Evolutionary conservation across 1,140 invertebrate species (phyloP).

Genomic region (Drosophila teissieri): DNA sequence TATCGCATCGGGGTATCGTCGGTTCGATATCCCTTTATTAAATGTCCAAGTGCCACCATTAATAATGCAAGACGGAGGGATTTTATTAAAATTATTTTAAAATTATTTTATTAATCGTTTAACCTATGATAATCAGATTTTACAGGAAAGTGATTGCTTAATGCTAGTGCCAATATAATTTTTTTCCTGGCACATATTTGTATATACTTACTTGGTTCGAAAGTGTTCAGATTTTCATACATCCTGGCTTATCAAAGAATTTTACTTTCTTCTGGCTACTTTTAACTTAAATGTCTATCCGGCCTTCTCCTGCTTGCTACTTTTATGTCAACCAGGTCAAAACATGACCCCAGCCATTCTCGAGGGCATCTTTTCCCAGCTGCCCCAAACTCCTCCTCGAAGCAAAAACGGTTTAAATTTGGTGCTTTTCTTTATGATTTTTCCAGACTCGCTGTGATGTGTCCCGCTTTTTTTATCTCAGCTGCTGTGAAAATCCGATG

Average conservation of each 20-base stretch:
- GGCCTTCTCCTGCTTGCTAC: constrained; percentile 29
- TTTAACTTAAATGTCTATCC: constrained; percentile 51
- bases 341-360: constrained; percentile 38
- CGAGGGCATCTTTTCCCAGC: constrained; percentile 1
- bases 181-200: too few species aligned
- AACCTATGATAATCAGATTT: too few species aligned
- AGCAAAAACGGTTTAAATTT: constrained; percentile 66
- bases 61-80: background rate
- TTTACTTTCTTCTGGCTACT: background rate
- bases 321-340: constrained; percentile 49
- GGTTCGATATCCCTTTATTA: constrained; percentile 22
- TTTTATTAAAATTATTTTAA: too few species aligned
- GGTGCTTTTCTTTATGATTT: constrained; percentile 33
- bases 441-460: background rate
- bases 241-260: background rate
- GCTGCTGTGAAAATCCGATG: constrained; percentile 63
- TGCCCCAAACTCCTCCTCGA: background rate
- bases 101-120: too few species aligned
- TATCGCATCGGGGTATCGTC: background rate
- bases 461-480: constrained; percentile 49
- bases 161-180: too few species aligned
- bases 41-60: constrained; percentile 1
- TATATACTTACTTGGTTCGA: too few species aligned
- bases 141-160: too few species aligned
- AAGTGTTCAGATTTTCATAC: background rate